phyloP scores from a whole-genome alignment of 1,140 invertebrate species.

The Antheraea pernyi region DNA sequence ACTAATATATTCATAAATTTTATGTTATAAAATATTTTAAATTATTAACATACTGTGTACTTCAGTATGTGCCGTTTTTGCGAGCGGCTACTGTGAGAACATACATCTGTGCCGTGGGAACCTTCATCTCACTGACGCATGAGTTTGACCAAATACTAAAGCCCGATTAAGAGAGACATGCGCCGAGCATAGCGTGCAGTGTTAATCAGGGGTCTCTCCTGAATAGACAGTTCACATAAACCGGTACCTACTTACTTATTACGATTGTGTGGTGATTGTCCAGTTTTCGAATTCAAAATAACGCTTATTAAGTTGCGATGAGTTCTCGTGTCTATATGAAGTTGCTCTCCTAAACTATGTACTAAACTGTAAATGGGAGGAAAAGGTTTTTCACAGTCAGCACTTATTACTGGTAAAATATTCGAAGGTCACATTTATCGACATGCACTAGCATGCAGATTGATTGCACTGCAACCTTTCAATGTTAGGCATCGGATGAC shows the following conservation, averaged over 20 bases:
- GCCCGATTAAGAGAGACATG: neutral
- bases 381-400: neutral
- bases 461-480: too few relatives aligned
- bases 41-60: neutral
- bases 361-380: neutral
- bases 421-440: too few relatives aligned
- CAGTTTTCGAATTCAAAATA: conserved; percentile 3
- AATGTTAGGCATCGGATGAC: too few relatives aligned
- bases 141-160: neutral
- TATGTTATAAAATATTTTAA: neutral
- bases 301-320: conserved; percentile 1
- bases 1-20: too few relatives aligned
- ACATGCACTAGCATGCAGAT: too few relatives aligned
- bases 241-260: neutral
- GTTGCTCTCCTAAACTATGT: neutral
- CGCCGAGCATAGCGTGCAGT: neutral
- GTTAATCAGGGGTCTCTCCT: neutral
- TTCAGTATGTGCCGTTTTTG: neutral
- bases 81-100: neutral
- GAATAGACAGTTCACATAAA: neutral
- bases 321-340: neutral
- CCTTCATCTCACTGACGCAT: conserved; percentile 1
- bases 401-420: too few relatives aligned
- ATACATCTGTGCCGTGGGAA: neutral
- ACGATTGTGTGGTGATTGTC: conserved; percentile 1